A percentile compares a stretch with the other conserved stretches of the same genome.
These are phyloP conservation scores for Nycticorax nycticorax DNA, from an alignment of 2,113 vertebrate genomes.

Conservation along the genomic window DNA sequence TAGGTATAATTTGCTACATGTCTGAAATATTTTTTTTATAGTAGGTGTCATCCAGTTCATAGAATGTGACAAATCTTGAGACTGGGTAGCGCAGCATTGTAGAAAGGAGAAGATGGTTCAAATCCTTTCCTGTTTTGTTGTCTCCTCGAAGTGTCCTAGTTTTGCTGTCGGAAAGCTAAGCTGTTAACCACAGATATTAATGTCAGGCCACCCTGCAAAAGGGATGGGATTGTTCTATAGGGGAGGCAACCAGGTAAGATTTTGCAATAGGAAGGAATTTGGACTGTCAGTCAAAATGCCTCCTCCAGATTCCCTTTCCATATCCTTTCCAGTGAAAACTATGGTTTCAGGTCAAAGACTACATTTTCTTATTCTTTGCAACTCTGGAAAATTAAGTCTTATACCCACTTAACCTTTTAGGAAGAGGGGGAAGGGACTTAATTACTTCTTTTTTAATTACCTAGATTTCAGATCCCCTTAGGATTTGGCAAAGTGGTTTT, in stretches of 20 bases:
- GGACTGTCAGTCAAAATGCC: background rate
- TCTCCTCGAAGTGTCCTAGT: background rate
- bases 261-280: background rate
- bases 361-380: background rate
- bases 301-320: background rate
- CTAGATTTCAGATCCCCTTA: background rate
- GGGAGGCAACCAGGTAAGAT: background rate
- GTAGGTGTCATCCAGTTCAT: background rate
- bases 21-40: background rate
- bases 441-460: background rate
- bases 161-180: background rate
- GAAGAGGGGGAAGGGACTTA: background rate
- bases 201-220: background rate
- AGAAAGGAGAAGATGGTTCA: background rate
- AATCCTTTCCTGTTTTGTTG: background rate
- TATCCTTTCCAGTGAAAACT: background rate
- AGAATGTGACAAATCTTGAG: background rate
- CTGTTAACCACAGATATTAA: background rate
- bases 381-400: background rate
- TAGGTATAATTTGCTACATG: background rate
- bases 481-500: background rate
- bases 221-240: background rate
- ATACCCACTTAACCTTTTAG: background rate
- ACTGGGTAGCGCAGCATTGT: background rate
- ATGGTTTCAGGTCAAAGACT: background rate